phyloP scores from a whole-genome alignment of 2,888 invertebrate species.

The Stenodera caucasica region DNA sequence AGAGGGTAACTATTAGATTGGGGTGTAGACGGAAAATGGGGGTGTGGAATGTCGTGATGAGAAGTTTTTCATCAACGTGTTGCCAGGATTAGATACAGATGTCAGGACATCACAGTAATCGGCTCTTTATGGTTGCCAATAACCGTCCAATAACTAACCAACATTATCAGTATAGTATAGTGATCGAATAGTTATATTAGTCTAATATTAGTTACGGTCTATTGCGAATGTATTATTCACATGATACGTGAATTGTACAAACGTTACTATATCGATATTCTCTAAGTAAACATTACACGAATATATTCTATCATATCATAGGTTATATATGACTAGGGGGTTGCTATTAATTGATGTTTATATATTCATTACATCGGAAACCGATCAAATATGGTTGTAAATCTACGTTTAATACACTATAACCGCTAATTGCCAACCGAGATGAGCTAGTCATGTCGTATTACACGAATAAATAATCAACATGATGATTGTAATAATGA shows the following conservation, averaged over 20 bases:
- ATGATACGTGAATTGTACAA: conserved; percentile 32
- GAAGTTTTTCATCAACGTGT: conserved; percentile 27
- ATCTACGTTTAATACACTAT: conserved; percentile 34
- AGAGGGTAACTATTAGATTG: background rate
- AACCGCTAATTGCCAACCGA: conserved; percentile 38
- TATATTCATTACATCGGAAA: conserved; percentile 39
- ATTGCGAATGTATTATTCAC: conserved; percentile 39
- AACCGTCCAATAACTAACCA: conserved; percentile 52
- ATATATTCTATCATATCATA: conserved; percentile 29
- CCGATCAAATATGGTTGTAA: conserved; percentile 30
- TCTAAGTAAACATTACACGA: conserved; percentile 31
- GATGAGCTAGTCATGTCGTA: conserved; percentile 15
- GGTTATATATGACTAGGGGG: conserved; percentile 31
- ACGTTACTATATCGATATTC: conserved; percentile 28
- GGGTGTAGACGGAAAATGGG: conserved; percentile 11
- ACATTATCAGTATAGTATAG: conserved; percentile 48
- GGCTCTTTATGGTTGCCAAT: conserved; percentile 50
- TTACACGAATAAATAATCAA: conserved; percentile 5
- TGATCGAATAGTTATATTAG: no score
- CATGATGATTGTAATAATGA: no score
- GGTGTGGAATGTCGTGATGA: conserved; percentile 23
- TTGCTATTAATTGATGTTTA: conserved; percentile 40
- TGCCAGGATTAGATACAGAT: conserved; percentile 46
- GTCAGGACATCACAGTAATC: conserved; percentile 46
- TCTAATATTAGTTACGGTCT: conserved; percentile 42